Base-by-base conservation (phyloP, 2,113 vertebrate species). In the Lontra canadensis region DNA sequence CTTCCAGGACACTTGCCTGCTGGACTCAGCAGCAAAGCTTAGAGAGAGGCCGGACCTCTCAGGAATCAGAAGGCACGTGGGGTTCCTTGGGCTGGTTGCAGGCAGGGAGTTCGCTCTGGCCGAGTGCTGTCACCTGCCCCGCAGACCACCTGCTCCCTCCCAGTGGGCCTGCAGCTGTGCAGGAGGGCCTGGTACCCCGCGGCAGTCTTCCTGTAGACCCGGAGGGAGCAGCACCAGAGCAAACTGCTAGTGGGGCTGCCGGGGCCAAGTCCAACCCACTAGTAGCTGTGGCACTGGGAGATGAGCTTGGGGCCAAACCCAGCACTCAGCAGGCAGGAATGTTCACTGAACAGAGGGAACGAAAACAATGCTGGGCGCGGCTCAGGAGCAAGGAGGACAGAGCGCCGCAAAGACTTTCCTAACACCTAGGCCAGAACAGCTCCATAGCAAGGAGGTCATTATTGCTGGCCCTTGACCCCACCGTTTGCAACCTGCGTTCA, bases 291-390 rank as follows among this genome's bases (percentile, higher is more conserved):
- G 73, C 82, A 59, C 82, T 55, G 65, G 67, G 59, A 96, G 74
- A n/a, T 65, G 39, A 55, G 59, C 93, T 83, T 29, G 18, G 6
- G 49, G 67, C 90, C 18, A 93, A 47, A 61, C 20, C 25, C 90
- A 84, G 81, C 63, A 49, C 67, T 88, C 93, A 96, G 76, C 47
- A 10, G 15, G 59, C 81, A 95, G 42, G 90, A 87, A 83, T 90
- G 90, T 69, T 25, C 47, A 44, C 49, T 15, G 31, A 47, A 67
- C 57, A 42, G 18, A 69, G 57, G 57, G 73, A 93, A 76, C 55
- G 65, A 67, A n/a, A 86, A 82, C n/a, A 52, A 15, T 39, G 26
- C 26, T 1, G 42, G 67, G 49, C 0, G 0, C 10, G 8, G 93
- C n/a, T 0, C 14, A 5, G 73, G 57, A 80, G 31, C 71, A 1